phyloP scores from a whole-genome alignment of 2,888 invertebrate species.

The Cactoblastis cactorum region DNA sequence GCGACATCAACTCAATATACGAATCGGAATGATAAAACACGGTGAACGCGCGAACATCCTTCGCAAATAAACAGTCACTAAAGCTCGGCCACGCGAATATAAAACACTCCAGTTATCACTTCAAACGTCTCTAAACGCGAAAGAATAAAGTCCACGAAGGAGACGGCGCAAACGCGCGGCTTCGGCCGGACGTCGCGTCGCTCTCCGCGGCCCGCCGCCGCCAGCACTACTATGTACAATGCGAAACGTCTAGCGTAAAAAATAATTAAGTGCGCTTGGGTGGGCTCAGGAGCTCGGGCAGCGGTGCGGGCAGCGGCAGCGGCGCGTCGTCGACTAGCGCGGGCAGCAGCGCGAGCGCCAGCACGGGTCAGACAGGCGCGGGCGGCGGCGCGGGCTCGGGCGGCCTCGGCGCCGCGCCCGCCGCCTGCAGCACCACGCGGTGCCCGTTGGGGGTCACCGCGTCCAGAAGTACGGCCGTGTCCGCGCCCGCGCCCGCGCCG shows the following conservation, averaged over 20 bases:
- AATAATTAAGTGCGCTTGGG: conserved; percentile 71
- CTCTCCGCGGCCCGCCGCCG: conserved; percentile 42
- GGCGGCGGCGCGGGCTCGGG: conserved; percentile 89
- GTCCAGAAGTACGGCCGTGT: conserved; percentile 92
- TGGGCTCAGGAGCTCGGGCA: conserved; percentile 75
- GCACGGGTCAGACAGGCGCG: conserved; percentile 81
- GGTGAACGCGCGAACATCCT: conserved; percentile 60
- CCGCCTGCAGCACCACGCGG: conserved; percentile 93
- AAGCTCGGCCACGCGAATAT: conserved; percentile 74
- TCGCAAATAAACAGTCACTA: conserved; percentile 73
- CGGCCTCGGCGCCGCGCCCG: conserved; percentile 92
- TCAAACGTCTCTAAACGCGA: conserved; percentile 61
- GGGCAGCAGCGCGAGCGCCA: conserved; percentile 77
- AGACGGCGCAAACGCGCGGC: conserved; percentile 46
- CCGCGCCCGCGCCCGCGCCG: conserved; percentile 82
- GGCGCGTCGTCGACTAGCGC: conserved; percentile 72
- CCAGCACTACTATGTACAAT: conserved; percentile 43
- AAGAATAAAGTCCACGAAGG: conserved; percentile 51
- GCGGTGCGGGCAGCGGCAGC: conserved; percentile 73
- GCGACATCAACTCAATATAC: conserved; percentile 46
- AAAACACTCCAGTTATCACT: conserved; percentile 67
- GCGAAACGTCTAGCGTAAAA: conserved; percentile 63
- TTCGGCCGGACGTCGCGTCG: conserved; percentile 42
- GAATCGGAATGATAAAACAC: conserved; percentile 55
- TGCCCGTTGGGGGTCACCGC: conserved; percentile 91